Evolutionary conservation across 23 tunicate species (phyloP).

Genomic region (Phallusia fumigata): DNA sequence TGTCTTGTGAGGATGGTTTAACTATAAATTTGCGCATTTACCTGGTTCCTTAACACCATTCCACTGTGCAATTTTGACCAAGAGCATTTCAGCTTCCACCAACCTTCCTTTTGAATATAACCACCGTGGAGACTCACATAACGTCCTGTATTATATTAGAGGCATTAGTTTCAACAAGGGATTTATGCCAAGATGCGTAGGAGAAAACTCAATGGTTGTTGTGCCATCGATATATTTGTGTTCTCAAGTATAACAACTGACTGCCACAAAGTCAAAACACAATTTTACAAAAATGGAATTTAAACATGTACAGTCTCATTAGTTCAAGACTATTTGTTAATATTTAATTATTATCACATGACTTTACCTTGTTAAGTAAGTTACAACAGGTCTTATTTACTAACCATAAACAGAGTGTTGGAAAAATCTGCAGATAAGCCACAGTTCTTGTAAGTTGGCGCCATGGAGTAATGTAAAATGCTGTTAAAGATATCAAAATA

Average conservation of each 20-base stretch:
- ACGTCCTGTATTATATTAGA: slow-evolving; percentile 28
- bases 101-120: slow-evolving; percentile 58
- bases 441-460: background rate
- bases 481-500: background rate
- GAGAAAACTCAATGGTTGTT: no score
- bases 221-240: no score
- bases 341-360: no score
- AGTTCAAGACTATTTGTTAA: no score
- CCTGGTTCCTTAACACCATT: slow-evolving; percentile 50
- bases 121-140: slow-evolving; percentile 88
- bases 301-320: no score
- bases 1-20: no score
- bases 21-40: background rate
- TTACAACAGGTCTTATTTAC: background rate
- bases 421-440: background rate
- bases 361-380: no score
- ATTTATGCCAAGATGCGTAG: no score
- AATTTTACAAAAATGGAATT: no score
- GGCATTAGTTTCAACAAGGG: no score
- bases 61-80: slow-evolving; percentile 43
- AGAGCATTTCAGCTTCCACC: slow-evolving; percentile 57
- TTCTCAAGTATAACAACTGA: no score
- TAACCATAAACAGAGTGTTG: background rate
- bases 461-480: background rate
- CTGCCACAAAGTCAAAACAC: no score